Percentiles rank a stretch among this genome's conserved stretches.
Conservation (phyloP, 2,797 vertebrate species). For the Oreonectes daqikongensis region DNA sequence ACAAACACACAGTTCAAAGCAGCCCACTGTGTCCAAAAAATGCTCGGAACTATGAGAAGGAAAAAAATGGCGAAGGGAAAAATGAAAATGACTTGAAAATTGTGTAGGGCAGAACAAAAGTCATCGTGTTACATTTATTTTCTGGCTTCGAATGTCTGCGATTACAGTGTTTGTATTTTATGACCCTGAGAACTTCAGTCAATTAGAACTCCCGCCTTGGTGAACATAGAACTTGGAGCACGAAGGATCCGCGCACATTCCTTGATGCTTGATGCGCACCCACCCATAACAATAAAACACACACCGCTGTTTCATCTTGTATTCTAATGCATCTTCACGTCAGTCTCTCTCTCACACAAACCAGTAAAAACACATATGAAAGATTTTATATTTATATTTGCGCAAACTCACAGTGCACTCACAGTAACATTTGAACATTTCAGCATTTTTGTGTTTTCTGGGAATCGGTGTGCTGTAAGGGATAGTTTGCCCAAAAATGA, state of each 20-base stretch:
- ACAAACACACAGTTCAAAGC: constrained; percentile 4
- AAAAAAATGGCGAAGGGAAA: not conserved
- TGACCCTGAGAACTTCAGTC: not conserved
- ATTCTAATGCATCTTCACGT: constrained; percentile 33
- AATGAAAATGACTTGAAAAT: constrained; percentile 1
- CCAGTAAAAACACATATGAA: constrained; percentile 56
- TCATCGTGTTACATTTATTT: not conserved
- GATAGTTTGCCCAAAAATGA: too few relatives aligned
- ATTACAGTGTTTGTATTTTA: constrained; percentile 14
- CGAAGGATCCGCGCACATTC: not conserved
- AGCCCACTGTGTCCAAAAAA: constrained; percentile 11
- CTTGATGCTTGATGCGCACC: constrained; percentile 1
- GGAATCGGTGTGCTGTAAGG: too few relatives aligned
- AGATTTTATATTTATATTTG: too few relatives aligned
- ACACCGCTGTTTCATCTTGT: constrained; percentile 34
- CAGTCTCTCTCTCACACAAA: constrained; percentile 39
- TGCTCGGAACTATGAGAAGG: not conserved
- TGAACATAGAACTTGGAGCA: not conserved
- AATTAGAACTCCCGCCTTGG: constrained; percentile 10
- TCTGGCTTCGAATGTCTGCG: not conserved
- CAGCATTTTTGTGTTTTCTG: too few relatives aligned
- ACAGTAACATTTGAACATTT: too few relatives aligned
- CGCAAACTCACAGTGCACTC: too few relatives aligned
- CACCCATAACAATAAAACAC: constrained; percentile 39
- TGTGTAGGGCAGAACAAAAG: not conserved